phyloP scores from a whole-genome alignment of 2,888 invertebrate genomes.

The Pollenia amentaria region DNA sequence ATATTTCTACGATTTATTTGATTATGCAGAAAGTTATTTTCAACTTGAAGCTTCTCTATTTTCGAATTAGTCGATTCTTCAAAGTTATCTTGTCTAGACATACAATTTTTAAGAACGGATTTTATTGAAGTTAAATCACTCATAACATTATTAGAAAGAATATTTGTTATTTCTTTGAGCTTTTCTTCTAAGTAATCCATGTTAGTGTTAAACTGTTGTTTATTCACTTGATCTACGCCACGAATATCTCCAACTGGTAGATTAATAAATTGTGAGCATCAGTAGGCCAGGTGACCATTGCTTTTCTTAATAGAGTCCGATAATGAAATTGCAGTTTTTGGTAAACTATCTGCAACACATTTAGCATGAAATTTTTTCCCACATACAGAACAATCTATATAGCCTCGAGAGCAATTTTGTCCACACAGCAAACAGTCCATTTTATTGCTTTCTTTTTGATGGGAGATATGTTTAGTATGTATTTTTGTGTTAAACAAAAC shows the following conservation, averaged over 20 bases:
- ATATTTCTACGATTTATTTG: conserved; percentile 9
- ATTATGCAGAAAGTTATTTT: conserved; percentile 4
- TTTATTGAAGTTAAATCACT: background rate
- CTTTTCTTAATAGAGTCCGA: too few relatives aligned
- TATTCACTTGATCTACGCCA: too few relatives aligned
- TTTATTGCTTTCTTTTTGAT: background rate
- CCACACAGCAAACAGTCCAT: conserved; percentile 7
- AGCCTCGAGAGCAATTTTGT: conserved; percentile 1
- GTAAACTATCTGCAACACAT: too few relatives aligned
- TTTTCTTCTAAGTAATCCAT: too few relatives aligned
- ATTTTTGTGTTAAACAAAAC: background rate
- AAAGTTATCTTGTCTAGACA: background rate
- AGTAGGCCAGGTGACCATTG: too few relatives aligned
- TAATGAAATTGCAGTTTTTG: too few relatives aligned
- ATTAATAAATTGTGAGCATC: too few relatives aligned
- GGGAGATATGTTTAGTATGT: background rate
- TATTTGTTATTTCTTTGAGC: conserved; percentile 18
- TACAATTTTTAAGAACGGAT: background rate
- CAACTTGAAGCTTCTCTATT: too few relatives aligned
- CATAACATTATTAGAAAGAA: conserved; percentile 6
- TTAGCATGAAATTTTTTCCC: background rate
- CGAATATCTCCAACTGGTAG: too few relatives aligned
- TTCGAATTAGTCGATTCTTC: background rate
- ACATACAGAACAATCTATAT: background rate
- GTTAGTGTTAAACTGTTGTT: too few relatives aligned